Evolutionary conservation across 2,113 vertebrate genomes (phyloP).

Genomic region (Chelonoidis abingdonii): DNA sequence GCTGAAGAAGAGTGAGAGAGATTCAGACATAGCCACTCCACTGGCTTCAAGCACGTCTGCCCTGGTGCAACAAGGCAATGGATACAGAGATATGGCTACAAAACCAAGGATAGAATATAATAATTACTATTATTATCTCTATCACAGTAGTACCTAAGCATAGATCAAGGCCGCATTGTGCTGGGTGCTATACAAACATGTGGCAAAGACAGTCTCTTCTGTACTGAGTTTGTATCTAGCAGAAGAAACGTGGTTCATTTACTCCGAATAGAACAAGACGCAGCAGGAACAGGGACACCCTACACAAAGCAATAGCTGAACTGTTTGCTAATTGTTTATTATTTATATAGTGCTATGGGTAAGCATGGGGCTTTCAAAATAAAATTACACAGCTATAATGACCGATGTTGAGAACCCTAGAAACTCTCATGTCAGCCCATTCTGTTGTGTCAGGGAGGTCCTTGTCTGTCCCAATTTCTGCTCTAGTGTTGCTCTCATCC

Average conservation of each 20-base stretch:
- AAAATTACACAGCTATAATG: neutral
- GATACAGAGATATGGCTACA: neutral
- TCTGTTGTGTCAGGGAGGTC: neutral
- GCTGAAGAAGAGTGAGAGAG: neutral
- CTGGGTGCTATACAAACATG: too few species aligned
- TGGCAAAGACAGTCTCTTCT: neutral
- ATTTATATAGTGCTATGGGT: neutral
- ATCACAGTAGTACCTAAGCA: neutral
- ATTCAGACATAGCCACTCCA: neutral
- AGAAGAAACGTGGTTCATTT: neutral
- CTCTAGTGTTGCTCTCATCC: neutral
- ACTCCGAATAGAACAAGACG: neutral
- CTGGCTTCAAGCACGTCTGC: neutral
- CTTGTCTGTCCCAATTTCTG: fast-evolving
- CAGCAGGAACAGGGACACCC: neutral
- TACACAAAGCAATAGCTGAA: neutral
- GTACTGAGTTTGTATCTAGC: neutral
- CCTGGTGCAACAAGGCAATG: neutral
- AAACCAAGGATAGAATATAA: neutral
- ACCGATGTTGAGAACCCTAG: neutral
- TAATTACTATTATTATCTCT: neutral
- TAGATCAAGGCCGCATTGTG: neutral
- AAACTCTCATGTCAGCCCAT: fast-evolving
- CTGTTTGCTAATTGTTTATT: neutral
- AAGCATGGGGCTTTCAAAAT: neutral